phyloP scores from a whole-genome alignment of 2,113 vertebrate genomes.

The Leucopsar rothschildi region DNA sequence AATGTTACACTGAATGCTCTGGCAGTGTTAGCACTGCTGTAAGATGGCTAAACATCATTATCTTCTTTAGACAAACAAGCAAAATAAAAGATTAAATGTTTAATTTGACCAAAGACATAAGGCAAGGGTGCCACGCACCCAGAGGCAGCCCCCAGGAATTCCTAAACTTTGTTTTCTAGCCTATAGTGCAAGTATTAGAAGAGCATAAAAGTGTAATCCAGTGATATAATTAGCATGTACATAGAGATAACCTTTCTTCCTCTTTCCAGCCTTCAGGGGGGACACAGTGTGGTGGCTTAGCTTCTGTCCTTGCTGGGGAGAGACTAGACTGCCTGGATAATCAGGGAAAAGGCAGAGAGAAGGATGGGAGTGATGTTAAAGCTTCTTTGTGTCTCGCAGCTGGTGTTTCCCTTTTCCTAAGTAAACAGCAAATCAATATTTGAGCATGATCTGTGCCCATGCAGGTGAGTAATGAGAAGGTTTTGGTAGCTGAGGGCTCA shows the following conservation, averaged over 20 bases:
- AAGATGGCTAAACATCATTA: not conserved
- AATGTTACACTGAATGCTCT: not conserved
- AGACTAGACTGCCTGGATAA: not conserved
- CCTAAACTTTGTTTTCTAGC: not conserved
- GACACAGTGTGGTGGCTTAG: not conserved
- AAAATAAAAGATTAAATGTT: not conserved
- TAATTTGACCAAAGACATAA: not conserved
- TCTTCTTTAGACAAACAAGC: not conserved
- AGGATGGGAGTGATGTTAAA: not conserved
- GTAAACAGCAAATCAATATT: not conserved
- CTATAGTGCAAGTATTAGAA: not conserved
- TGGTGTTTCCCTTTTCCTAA: not conserved
- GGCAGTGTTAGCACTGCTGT: not conserved
- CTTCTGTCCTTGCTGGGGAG: not conserved
- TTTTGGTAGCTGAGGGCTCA: not conserved
- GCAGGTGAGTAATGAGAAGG: not conserved
- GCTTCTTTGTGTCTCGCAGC: not conserved
- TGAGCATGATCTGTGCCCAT: not conserved
- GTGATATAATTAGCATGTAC: not conserved
- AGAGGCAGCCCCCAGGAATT: not conserved
- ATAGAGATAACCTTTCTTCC: not conserved
- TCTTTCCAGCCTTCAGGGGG: not conserved
- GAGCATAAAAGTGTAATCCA: not conserved
- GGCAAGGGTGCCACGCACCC: fast-evolving
- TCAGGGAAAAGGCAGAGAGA: not conserved